Base-by-base conservation (phyloP, 2,113 vertebrate genomes). In the Choloepus hoffmanni region DNA sequence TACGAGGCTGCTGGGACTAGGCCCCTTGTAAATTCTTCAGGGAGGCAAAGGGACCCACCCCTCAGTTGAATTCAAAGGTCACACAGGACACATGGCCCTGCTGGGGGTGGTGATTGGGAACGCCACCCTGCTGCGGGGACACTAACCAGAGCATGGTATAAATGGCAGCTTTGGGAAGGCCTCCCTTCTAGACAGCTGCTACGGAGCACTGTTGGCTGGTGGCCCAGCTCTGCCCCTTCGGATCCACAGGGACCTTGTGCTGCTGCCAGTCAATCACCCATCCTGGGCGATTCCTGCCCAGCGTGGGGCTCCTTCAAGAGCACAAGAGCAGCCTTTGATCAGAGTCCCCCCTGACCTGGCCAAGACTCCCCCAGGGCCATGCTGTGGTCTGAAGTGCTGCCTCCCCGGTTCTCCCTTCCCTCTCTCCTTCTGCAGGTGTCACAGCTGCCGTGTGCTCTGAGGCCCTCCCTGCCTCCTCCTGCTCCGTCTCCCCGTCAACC, bases 251-350 rank as follows among this genome's bases (percentile, higher is more conserved):
- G 14, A 16, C 55, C 55, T 58, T 16, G 62, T 28, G 26, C 48
- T 87, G 67, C 62, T 45, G 33, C 48, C 65, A 73, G 50, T 53
- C 30, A 14, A 2, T 12, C 1, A 4, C 36, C 14, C 5, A 58
- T 19, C 68, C 26, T 15, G 40, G 76, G 40, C 10, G 30, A 48
- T n/a, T 40, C n/a, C 55, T 13, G 15, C 18, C 33, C 15, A 5
- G 3, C 0, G 0, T 53, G 67, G 78, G n/a, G 11, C 24, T 33
- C 14, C 73, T 73, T 14, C 18, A 26, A 3, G 0, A 53, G 14
- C 50, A 53, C 50, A 53, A 16, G 67, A 45, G 19, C 23, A 5
- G 1, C 18, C 33, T 14, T 55, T 28, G 92, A 48, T 67, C 19
- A 2, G 11, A 60, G 15, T 13, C 33, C 50, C 60, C 26, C 1